Conservation (phyloP, 2,113 vertebrate genomes). For the Dryoscopus gambensis region DNA sequence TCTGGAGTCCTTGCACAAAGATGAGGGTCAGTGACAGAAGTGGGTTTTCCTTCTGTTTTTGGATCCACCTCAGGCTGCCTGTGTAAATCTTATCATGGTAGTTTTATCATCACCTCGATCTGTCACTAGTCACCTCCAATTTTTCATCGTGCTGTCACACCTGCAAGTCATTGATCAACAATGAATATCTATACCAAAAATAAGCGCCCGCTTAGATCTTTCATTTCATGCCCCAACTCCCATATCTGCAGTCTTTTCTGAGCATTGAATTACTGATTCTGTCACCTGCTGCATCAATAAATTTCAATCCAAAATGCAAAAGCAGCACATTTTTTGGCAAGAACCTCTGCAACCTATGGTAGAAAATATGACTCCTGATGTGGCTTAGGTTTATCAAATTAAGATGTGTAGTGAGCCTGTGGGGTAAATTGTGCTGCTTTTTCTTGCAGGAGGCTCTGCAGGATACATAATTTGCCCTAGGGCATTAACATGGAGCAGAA, state of each 20-base stretch:
- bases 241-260: neutral
- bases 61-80: neutral
- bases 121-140: neutral
- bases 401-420: neutral
- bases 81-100: neutral
- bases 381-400: neutral
- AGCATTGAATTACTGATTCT: constrained; percentile 35
- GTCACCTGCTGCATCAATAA: constrained; percentile 54
- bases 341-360: neutral
- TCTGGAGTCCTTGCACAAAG: neutral
- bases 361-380: neutral
- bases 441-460: neutral
- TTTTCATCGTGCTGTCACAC: constrained; percentile 1
- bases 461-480: neutral
- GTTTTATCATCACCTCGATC: neutral
- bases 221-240: neutral
- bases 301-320: constrained; percentile 44
- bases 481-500: neutral
- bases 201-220: constrained; percentile 14
- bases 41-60: neutral
- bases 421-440: neutral
- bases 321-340: constrained; percentile 13
- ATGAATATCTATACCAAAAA: constrained; percentile 1
- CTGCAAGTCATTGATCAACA: constrained; percentile 37
- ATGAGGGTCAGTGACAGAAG: neutral